These are phyloP conservation scores for Watsonalla cultraria DNA, from an alignment of 2,888 invertebrate genomes.

Conservation along the genomic window DNA sequence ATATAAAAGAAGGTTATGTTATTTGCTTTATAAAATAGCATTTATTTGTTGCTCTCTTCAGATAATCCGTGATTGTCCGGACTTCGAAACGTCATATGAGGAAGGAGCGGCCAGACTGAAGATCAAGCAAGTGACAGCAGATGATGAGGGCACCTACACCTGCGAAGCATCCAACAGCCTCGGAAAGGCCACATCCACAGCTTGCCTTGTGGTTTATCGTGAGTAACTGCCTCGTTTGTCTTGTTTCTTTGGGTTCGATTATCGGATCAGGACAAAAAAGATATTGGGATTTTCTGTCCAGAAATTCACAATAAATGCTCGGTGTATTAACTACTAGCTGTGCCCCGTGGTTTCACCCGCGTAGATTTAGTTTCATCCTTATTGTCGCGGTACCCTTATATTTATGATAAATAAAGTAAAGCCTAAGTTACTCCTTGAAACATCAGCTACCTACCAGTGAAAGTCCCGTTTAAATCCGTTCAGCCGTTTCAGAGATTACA, in stretches of 20 bases:
- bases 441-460: no score
- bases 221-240: slow-evolving; percentile 35
- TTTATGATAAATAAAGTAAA: no score
- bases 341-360: no score
- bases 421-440: no score
- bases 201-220: slow-evolving; percentile 92
- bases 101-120: slow-evolving; percentile 84
- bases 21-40: no score
- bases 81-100: slow-evolving; percentile 83
- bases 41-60: slow-evolving; percentile 31
- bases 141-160: slow-evolving; percentile 93
- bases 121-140: slow-evolving; percentile 88
- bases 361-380: no score
- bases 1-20: no score
- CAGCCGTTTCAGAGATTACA: no score
- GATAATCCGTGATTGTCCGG: slow-evolving; percentile 81
- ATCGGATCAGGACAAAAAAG: background rate
- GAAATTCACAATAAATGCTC: background rate
- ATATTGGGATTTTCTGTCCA: background rate
- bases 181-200: slow-evolving; percentile 88
- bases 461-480: no score
- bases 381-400: no score
- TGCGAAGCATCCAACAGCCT: slow-evolving; percentile 91
- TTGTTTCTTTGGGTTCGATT: no score
- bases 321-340: no score